Evolutionary conservation across 1,140 invertebrate species (phyloP).

Genomic region (Aphelenchoides fujianensis): DNA sequence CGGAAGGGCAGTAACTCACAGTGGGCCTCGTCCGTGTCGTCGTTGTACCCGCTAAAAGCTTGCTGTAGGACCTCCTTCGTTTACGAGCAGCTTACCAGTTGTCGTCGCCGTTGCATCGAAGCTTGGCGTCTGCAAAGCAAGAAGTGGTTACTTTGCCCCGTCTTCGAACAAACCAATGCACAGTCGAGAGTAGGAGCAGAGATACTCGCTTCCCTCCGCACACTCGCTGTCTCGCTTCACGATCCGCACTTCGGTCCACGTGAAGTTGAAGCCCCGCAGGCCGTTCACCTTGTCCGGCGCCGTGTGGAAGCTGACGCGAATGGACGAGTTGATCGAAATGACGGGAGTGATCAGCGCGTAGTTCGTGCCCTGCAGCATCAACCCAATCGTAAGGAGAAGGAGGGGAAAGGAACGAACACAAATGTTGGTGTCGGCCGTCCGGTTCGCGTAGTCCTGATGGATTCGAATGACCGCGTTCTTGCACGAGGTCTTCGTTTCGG

Average conservation of each 20-base stretch:
- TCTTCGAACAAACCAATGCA: neutral
- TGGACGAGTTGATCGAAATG: constrained; percentile 48
- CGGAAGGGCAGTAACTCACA: constrained; percentile 44
- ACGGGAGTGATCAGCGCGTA: constrained; percentile 43
- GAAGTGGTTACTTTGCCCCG: constrained; percentile 46
- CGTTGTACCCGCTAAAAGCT: constrained; percentile 47
- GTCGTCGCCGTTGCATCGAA: constrained; percentile 57
- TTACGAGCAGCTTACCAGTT: constrained; percentile 39
- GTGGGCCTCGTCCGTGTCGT: constrained; percentile 61
- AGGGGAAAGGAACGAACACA: too few relatives aligned
- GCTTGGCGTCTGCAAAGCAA: constrained; percentile 52
- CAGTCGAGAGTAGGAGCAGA: neutral
- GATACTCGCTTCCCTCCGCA: neutral
- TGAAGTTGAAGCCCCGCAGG: constrained; percentile 60
- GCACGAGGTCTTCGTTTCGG: constrained; percentile 41
- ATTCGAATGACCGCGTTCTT: constrained; percentile 58
- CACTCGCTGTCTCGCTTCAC: constrained; percentile 24
- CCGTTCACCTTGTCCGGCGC: constrained; percentile 58
- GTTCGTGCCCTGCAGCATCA: constrained; percentile 37
- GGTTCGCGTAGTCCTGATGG: constrained; percentile 43
- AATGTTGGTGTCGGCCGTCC: constrained; percentile 30
- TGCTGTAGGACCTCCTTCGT: neutral
- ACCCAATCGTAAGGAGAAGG: too few relatives aligned
- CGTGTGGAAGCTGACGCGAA: constrained; percentile 48
- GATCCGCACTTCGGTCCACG: constrained; percentile 61